phyloP scores from a whole-genome alignment of 1,140 invertebrate genomes.

The Megathymus violae region DNA sequence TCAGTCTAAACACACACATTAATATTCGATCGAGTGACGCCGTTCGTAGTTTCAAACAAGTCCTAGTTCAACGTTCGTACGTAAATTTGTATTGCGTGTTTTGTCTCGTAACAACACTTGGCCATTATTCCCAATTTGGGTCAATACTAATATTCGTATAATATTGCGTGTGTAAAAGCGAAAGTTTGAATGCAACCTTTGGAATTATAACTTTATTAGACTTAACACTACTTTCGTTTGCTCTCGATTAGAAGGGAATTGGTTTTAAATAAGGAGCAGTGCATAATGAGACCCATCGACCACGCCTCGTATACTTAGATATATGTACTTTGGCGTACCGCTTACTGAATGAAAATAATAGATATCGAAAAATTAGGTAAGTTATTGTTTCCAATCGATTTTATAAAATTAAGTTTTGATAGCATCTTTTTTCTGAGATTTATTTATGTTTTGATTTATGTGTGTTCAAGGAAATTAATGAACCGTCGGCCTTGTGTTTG shows the following conservation, averaged over 20 bases:
- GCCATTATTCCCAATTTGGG: conserved; percentile 35
- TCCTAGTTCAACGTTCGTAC: conserved; percentile 20
- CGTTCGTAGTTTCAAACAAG: conserved; percentile 17
- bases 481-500: too few relatives aligned
- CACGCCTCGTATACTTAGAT: too few relatives aligned
- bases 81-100: conserved; percentile 22
- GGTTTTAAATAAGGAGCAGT: conserved; percentile 18
- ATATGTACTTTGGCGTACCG: not conserved
- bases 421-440: too few relatives aligned
- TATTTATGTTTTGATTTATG: too few relatives aligned
- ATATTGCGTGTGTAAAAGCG: conserved; percentile 49
- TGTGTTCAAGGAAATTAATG: too few relatives aligned
- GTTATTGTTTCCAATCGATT: too few relatives aligned
- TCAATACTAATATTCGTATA: conserved; percentile 44
- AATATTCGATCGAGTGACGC: conserved; percentile 28
- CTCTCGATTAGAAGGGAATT: conserved; percentile 38
- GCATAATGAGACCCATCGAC: too few relatives aligned
- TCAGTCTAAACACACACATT: conserved; percentile 6
- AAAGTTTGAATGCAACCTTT: conserved; percentile 54
- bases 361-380: too few relatives aligned
- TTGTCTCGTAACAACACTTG: conserved; percentile 21
- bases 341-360: too few relatives aligned
- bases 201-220: conserved; percentile 50
- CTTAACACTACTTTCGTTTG: conserved; percentile 55
- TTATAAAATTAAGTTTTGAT: too few relatives aligned